Evolutionary conservation across 1,140 invertebrate genomes (phyloP).

Genomic region (Aphelenchoides fujianensis): DNA sequence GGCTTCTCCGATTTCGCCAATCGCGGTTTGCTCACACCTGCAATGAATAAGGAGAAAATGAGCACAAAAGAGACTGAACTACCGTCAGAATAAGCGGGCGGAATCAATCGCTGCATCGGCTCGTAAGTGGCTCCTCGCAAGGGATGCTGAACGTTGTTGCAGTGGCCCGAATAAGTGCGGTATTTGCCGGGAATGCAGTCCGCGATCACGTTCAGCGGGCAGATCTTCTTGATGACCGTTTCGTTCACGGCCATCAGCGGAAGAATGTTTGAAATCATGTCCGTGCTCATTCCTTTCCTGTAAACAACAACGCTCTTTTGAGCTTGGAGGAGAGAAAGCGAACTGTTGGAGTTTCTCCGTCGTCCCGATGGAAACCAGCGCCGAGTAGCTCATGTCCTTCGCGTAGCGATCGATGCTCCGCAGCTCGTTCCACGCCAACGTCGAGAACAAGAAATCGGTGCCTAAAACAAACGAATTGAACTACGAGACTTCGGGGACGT

Average conservation of each 20-base stretch:
- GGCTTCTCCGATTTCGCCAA: constrained; percentile 8
- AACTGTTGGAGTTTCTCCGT: constrained; percentile 35
- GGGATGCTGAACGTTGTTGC: constrained; percentile 87
- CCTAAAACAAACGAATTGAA: constrained; percentile 27
- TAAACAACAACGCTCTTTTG: not conserved
- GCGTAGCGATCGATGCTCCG: constrained; percentile 40
- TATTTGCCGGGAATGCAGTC: constrained; percentile 65
- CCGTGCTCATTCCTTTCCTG: not conserved
- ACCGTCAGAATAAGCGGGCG: constrained; percentile 79
- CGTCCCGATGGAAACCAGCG: constrained; percentile 41
- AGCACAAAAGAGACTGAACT: constrained; percentile 31
- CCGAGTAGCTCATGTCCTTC: constrained; percentile 52
- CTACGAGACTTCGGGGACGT: not conserved
- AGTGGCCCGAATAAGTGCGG: constrained; percentile 79
- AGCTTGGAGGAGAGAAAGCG: not conserved
- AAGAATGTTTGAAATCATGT: constrained; percentile 1
- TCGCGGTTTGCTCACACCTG: constrained; percentile 2
- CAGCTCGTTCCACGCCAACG: constrained; percentile 46
- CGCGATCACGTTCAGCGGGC: constrained; percentile 43
- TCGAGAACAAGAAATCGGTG: constrained; percentile 42
- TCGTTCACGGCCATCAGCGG: constrained; percentile 35
- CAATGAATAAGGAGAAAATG: constrained; percentile 5
- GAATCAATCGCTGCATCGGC: constrained; percentile 73
- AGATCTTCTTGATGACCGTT: constrained; percentile 39
- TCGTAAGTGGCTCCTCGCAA: constrained; percentile 79